Percentiles rank a stretch among this genome's conserved stretches.
These are phyloP conservation scores for Proterorhinus semilunaris DNA, from an alignment of 2,113 vertebrate species.

Conservation along the genomic window DNA sequence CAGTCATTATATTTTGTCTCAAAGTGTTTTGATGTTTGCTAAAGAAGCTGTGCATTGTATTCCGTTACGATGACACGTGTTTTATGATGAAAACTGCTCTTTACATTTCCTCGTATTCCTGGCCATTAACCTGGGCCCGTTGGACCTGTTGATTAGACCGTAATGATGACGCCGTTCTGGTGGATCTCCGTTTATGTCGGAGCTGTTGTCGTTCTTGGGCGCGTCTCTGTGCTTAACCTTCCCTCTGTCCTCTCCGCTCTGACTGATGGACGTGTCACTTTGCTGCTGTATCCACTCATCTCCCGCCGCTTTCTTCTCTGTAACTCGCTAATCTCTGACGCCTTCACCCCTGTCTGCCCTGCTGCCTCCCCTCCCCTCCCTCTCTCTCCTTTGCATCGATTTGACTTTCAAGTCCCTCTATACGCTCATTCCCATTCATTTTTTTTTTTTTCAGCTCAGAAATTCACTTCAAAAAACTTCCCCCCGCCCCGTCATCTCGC, in stretches of 20 bases:
- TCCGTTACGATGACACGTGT: too few relatives aligned
- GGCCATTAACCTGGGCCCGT: too few relatives aligned
- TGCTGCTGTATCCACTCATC: slow-evolving; percentile 9
- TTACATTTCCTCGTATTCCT: too few relatives aligned
- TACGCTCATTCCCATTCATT: slow-evolving; percentile 49
- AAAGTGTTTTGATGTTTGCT: too few relatives aligned
- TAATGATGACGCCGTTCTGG: neutral
- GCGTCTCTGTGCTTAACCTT: slow-evolving; percentile 43
- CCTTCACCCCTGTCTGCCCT: slow-evolving; percentile 29
- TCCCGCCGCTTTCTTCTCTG: slow-evolving; percentile 20
- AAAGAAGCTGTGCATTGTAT: too few relatives aligned
- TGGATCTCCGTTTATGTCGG: too few relatives aligned
- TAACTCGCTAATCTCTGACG: slow-evolving; percentile 36
- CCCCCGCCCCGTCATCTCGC: neutral
- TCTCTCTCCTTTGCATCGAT: slow-evolving; percentile 26
- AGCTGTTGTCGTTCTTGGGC: slow-evolving; percentile 11
- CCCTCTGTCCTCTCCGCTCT: slow-evolving; percentile 29
- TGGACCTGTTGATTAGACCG: neutral
- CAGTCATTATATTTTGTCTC: too few relatives aligned
- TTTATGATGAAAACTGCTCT: too few relatives aligned
- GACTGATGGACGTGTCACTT: slow-evolving; percentile 38
- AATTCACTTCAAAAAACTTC: slow-evolving; percentile 20
- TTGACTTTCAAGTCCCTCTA: slow-evolving; percentile 43
- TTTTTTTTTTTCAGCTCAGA: slow-evolving; percentile 49
- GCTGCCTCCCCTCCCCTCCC: neutral